Evolutionary conservation across 2,113 vertebrate genomes (phyloP).

Genomic region (Hippoglossus stenolepis): DNA sequence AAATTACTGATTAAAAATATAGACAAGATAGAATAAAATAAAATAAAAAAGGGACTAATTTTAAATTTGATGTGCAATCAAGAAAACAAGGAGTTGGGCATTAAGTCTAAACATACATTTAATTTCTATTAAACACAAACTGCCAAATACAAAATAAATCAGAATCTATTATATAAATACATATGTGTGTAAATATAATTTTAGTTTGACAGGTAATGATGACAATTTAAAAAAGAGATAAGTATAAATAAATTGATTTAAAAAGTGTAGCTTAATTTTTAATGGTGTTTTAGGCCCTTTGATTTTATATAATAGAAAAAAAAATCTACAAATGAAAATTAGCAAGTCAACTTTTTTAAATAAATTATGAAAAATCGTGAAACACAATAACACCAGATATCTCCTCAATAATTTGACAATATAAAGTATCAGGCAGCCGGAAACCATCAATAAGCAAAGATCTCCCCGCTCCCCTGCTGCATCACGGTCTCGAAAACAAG

Average conservation of each 20-base stretch:
- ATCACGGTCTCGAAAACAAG: neutral
- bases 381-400: neutral
- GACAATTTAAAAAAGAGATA: too few species aligned
- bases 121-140: neutral
- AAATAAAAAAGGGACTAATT: neutral
- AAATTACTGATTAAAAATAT: neutral
- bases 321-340: neutral
- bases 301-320: too few species aligned
- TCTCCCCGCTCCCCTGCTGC: neutral
- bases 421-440: neutral
- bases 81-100: neutral
- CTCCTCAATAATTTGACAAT: neutral
- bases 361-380: neutral
- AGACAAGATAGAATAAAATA: neutral
- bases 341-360: neutral
- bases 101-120: neutral
- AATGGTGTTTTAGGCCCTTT: too few species aligned
- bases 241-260: neutral
- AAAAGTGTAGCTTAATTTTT: too few species aligned
- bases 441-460: neutral
- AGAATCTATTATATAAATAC: neutral
- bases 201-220: neutral
- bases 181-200: neutral
- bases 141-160: neutral
- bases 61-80: neutral